Base-by-base conservation (phyloP, 2,888 invertebrate genomes). In the Patella ulyssiponensis region DNA sequence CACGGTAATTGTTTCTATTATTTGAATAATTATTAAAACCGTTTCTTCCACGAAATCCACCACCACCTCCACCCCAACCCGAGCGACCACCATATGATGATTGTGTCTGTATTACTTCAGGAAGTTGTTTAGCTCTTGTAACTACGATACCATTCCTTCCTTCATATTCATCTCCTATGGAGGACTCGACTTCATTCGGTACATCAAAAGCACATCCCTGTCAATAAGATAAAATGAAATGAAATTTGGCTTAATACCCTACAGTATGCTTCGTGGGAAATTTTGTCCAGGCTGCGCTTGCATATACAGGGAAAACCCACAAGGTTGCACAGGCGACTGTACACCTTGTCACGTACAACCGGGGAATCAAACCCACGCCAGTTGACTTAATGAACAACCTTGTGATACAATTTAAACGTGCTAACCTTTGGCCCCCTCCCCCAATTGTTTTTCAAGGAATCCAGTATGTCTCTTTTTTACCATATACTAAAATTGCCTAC, bases 181-280 rank as follows among this genome's bases (percentile, higher is more conserved):
- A 69, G 7, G 80, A 72, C 53, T 84, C 86, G 52, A 82, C 76
- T n/a, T 88, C 86, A 58, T 81, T 78, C 9, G 89, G 88, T 14
- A 90, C 23, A 80, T 90, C 90, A 80, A 90, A 90, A 14, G 86
- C 88, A 73, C 83, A 81, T 15, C 87, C 87, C 89, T 90, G 80
- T 44, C 85, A 86, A 53, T 51, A 53, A 53, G 53, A 73, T n/a
- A 27, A 73, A 9, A 71, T 17, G 71, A 73, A 51, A 53, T 33
- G n/a, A 54, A 73, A 73, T 23, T 71, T 9, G 11, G 9, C 44
- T 44, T 44, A 44, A 33, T 4, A 7, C 44, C 44, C 44, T 44
- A 44, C 44, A 44, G 44, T 44, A 5, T 44, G 44, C 9, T 44
- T 9, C 9, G 44, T 44, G 44, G 9, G 44, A 7, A 44, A 44